A percentile compares a stretch with the other conserved stretches of the same genome.
Conservation (phyloP, 1,140 invertebrate genomes). For the Papilio glaucus region DNA sequence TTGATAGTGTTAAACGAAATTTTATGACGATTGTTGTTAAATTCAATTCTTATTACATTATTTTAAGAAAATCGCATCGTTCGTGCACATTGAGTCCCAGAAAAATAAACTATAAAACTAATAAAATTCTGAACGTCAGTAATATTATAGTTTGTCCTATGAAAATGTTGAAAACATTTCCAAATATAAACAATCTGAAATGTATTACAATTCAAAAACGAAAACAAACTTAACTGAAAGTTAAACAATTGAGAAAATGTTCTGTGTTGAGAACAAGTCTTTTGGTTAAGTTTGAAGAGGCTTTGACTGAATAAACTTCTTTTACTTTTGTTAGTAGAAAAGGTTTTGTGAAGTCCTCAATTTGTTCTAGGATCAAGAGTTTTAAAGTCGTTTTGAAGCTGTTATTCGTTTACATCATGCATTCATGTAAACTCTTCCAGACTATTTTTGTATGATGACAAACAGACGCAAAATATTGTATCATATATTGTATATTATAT, state of each 20-base stretch:
- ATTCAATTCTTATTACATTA: too few relatives aligned
- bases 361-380: conserved; percentile 30
- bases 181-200: conserved; percentile 10
- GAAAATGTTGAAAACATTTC: not conserved
- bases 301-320: conserved; percentile 36
- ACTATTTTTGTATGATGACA: not conserved
- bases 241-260: conserved; percentile 36
- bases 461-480: not conserved
- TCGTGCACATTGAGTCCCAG: too few relatives aligned
- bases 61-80: too few relatives aligned
- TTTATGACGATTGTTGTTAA: too few relatives aligned
- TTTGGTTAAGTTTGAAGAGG: conserved; percentile 36
- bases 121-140: not conserved
- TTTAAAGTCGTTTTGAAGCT: not conserved
- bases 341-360: conserved; percentile 34
- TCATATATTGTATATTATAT: not conserved
- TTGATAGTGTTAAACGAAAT: not conserved
- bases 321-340: conserved; percentile 32
- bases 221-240: conserved; percentile 35
- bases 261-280: conserved; percentile 33
- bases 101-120: not conserved
- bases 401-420: conserved; percentile 10
- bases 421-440: not conserved
- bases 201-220: conserved; percentile 32
- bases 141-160: not conserved